A percentile compares a stretch with the other conserved stretches of the same genome.
Evolutionary conservation across 2,113 vertebrate species (phyloP).

Genomic region (Lepisosteus oculatus): DNA sequence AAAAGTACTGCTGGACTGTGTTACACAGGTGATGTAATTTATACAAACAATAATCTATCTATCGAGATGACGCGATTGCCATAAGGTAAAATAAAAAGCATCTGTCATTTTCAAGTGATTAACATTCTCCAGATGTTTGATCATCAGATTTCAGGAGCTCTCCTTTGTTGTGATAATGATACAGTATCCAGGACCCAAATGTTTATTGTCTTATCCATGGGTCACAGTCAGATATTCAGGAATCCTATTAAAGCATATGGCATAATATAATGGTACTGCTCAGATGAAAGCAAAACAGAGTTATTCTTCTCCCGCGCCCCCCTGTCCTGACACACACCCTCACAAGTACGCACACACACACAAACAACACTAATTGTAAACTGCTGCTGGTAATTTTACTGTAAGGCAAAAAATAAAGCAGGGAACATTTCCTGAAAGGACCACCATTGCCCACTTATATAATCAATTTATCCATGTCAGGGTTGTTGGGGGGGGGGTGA

Average conservation of each 20-base stretch:
- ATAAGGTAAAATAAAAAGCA: constrained; percentile 80
- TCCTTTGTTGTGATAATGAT: constrained; percentile 89
- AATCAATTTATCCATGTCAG: constrained; percentile 72
- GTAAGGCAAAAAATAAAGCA: constrained; percentile 68
- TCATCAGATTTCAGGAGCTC: constrained; percentile 84
- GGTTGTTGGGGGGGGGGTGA: constrained; percentile 50
- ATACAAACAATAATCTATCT: constrained; percentile 79
- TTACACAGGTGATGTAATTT: constrained; percentile 77
- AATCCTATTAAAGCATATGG: constrained; percentile 75
- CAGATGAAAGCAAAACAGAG: constrained; percentile 78
- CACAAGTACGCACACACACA: not conserved
- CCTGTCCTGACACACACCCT: not conserved
- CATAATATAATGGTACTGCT: constrained; percentile 74
- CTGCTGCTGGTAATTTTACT: constrained; percentile 77
- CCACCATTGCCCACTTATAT: constrained; percentile 73
- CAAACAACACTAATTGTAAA: constrained; percentile 73
- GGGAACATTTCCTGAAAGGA: constrained; percentile 65
- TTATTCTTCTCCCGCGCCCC: constrained; percentile 69
- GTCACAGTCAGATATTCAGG: constrained; percentile 78
- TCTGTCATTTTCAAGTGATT: constrained; percentile 87
- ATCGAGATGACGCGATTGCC: constrained; percentile 69
- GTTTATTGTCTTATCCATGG: constrained; percentile 81
- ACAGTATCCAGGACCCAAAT: constrained; percentile 81
- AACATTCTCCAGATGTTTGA: constrained; percentile 85
- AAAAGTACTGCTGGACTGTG: constrained; percentile 59